Evolutionary conservation across 2,888 invertebrate species (phyloP).

Genomic region (Agapetus fuscipes): DNA sequence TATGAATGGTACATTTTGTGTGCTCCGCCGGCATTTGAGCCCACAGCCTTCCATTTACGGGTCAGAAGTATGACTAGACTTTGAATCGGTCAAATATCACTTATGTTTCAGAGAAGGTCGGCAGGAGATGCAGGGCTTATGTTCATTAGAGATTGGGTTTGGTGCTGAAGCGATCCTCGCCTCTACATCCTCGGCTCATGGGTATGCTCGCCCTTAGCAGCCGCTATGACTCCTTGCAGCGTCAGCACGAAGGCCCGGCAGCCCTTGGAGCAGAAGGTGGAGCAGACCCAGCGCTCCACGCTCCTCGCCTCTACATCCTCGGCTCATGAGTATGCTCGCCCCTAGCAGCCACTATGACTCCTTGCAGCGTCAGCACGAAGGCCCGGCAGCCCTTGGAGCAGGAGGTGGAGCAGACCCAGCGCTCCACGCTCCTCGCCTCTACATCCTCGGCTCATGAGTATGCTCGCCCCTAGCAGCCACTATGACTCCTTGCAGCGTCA

Average conservation of each 20-base stretch:
- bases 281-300: conserved; percentile 27
- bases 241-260: conserved; percentile 30
- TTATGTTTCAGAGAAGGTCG: too few relatives aligned
- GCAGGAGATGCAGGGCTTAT: too few relatives aligned
- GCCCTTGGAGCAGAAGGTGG: conserved; percentile 20
- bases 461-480: conserved; percentile 20
- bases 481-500: conserved; percentile 25
- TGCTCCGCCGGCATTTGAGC: too few relatives aligned
- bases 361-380: conserved; percentile 26
- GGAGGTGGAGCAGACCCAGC: conserved; percentile 26
- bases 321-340: conserved; percentile 20
- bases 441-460: conserved; percentile 21
- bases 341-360: conserved; percentile 21
- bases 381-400: conserved; percentile 25
- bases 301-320: too few relatives aligned
- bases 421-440: too few relatives aligned
- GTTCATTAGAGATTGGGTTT: too few relatives aligned
- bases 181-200: too few relatives aligned
- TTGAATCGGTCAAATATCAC: too few relatives aligned
- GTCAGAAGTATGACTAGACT: too few relatives aligned
- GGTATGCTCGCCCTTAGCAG: conserved; percentile 17
- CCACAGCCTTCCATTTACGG: too few relatives aligned
- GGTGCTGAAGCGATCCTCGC: too few relatives aligned
- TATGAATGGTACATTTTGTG: too few relatives aligned
- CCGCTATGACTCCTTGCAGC: conserved; percentile 23